phyloP scores from a whole-genome alignment of 2,888 invertebrate species.

The Ornithoptera alexandrae region DNA sequence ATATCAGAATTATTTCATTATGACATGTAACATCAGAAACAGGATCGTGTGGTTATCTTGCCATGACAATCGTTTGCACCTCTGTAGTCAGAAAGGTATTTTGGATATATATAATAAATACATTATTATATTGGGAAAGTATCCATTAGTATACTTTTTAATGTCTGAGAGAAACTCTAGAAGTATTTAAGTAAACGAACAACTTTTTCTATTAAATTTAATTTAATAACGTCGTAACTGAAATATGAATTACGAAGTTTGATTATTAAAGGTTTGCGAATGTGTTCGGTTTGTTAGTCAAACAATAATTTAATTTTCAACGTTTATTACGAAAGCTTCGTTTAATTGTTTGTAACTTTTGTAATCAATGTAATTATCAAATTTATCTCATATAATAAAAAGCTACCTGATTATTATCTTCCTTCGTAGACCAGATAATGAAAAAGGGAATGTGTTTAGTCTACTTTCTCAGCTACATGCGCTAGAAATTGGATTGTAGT shows the following conservation, averaged over 20 bases:
- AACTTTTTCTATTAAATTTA: too few relatives aligned
- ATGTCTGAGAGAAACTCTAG: too few relatives aligned
- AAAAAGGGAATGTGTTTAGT: too few relatives aligned
- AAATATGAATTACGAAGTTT: not conserved
- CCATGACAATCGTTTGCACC: not conserved
- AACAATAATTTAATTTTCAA: not conserved
- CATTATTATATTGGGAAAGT: too few relatives aligned
- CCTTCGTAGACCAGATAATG: too few relatives aligned
- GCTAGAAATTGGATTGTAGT: too few relatives aligned
- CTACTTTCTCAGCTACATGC: too few relatives aligned
- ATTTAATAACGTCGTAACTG: not conserved
- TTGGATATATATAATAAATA: not conserved
- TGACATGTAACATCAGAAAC: slow-evolving; percentile 5
- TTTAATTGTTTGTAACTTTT: not conserved
- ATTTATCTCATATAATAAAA: not conserved
- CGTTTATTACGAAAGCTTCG: not conserved
- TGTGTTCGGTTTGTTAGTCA: too few relatives aligned
- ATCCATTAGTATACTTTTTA: too few relatives aligned
- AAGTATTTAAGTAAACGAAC: too few relatives aligned
- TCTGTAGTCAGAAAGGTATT: not conserved
- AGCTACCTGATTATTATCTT: too few relatives aligned
- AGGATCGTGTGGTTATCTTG: slow-evolving; percentile 4
- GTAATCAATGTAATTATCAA: not conserved
- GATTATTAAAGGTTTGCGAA: too few relatives aligned
- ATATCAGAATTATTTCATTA: slow-evolving; percentile 3